Evolutionary conservation across 2,113 vertebrate species (phyloP).

Genomic region (Lycaon pictus): DNA sequence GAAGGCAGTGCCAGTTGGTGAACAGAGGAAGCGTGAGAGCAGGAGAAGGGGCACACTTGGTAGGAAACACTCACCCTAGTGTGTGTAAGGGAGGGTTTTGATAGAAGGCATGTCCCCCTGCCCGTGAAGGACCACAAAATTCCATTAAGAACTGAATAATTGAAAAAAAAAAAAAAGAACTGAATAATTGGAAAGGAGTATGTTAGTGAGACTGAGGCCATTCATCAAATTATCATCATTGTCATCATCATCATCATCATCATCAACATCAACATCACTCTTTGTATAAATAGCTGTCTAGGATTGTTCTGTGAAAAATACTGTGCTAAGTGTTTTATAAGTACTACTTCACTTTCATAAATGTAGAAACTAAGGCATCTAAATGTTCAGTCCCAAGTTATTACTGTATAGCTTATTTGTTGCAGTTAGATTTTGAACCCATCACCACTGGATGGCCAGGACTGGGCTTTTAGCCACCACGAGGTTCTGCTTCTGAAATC

Average conservation of each 20-base stretch:
- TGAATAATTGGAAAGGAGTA: background rate
- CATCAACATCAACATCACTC: background rate
- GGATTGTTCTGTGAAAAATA: background rate
- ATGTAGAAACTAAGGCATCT: background rate
- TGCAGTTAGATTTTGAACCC: background rate
- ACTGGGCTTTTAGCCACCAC: background rate
- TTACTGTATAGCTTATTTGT: background rate
- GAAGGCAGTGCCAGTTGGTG: background rate
- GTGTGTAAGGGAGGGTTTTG: background rate
- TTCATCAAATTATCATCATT: background rate
- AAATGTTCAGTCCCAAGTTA: background rate
- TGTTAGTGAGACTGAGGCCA: background rate
- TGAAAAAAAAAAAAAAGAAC: background rate
- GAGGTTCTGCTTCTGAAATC: constrained; percentile 7
- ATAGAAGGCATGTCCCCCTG: background rate
- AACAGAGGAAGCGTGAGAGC: background rate
- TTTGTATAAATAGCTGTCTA: background rate
- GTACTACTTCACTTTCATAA: background rate
- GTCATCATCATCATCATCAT: background rate
- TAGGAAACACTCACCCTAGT: background rate
- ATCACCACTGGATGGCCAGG: background rate
- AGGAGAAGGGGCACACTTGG: background rate
- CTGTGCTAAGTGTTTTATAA: background rate
- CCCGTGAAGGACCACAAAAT: background rate
- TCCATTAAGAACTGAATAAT: background rate